phyloP scores from a whole-genome alignment of 2,888 invertebrate species.

The Bellardia bayeri region DNA sequence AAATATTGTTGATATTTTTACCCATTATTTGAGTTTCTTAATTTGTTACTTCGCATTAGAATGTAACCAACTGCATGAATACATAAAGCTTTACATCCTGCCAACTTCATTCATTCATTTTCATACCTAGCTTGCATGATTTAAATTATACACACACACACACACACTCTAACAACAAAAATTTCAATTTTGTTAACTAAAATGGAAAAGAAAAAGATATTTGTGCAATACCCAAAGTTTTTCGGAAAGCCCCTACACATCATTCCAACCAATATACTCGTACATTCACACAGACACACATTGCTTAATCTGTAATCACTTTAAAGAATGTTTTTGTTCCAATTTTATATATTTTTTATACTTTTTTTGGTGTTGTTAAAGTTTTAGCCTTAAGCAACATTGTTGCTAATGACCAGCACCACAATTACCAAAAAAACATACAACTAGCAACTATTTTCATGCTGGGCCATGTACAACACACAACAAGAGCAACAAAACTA shows the following conservation, averaged over 20 bases:
- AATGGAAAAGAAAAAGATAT: neutral
- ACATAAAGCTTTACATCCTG: constrained; percentile 25
- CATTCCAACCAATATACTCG: neutral
- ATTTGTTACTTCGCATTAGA: constrained; percentile 8
- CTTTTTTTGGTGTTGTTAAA: constrained; percentile 55
- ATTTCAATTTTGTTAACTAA: constrained; percentile 44
- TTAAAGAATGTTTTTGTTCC: constrained; percentile 34
- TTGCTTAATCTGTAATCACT: constrained; percentile 52
- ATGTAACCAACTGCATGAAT: neutral
- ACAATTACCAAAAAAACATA: constrained; percentile 63
- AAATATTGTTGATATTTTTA: neutral
- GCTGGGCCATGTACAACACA: constrained; percentile 47
- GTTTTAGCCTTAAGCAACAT: constrained; percentile 69
- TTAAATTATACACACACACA: neutral
- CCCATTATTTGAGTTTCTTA: constrained; percentile 31
- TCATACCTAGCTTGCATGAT: constrained; percentile 33
- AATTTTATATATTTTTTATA: constrained; percentile 11
- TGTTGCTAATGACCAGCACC: constrained; percentile 74
- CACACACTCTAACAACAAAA: constrained; percentile 22
- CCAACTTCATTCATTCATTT: constrained; percentile 24
- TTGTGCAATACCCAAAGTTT: constrained; percentile 25
- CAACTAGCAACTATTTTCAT: constrained; percentile 54
- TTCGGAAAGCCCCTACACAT: neutral
- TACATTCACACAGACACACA: neutral
- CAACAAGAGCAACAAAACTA: constrained; percentile 18